These are phyloP conservation scores for Thereva unica DNA, from an alignment of 2,888 invertebrate genomes.

Conservation along the genomic window DNA sequence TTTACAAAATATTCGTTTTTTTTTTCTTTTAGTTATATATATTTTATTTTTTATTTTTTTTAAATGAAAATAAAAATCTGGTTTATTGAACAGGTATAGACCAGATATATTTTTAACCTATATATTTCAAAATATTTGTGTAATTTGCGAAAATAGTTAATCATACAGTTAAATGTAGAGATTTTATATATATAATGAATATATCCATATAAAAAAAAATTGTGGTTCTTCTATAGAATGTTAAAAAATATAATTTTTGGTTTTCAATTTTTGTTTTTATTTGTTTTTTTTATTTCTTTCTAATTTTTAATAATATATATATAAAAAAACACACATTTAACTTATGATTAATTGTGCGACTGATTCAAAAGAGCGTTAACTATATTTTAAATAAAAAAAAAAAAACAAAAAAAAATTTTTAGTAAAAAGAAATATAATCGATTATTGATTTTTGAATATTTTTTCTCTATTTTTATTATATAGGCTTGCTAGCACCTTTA, in stretches of 20 bases:
- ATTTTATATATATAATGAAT: background rate
- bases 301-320: slow-evolving; percentile 5
- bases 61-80: slow-evolving; percentile 42
- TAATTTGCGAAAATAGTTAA: slow-evolving; percentile 43
- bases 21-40: slow-evolving; percentile 12
- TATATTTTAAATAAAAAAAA: slow-evolving; percentile 15
- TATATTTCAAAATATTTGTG: slow-evolving; percentile 40
- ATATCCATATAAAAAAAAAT: slow-evolving; percentile 1
- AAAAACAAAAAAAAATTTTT: slow-evolving; percentile 32
- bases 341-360: slow-evolving; percentile 30
- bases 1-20: too few species aligned
- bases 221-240: slow-evolving; percentile 3
- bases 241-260: background rate
- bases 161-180: slow-evolving; percentile 43
- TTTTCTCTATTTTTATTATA: slow-evolving; percentile 33
- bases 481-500: slow-evolving; percentile 55
- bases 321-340: slow-evolving; percentile 17
- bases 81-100: slow-evolving; percentile 48
- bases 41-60: slow-evolving; percentile 40
- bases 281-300: slow-evolving; percentile 7
- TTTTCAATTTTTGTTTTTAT: background rate
- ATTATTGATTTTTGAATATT: slow-evolving; percentile 39
- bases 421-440: background rate
- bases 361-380: slow-evolving; percentile 38
- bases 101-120: slow-evolving; percentile 43